These are phyloP conservation scores for Crotalus horridus DNA, from an alignment of 2,113 vertebrate species.

Conservation along the genomic window DNA sequence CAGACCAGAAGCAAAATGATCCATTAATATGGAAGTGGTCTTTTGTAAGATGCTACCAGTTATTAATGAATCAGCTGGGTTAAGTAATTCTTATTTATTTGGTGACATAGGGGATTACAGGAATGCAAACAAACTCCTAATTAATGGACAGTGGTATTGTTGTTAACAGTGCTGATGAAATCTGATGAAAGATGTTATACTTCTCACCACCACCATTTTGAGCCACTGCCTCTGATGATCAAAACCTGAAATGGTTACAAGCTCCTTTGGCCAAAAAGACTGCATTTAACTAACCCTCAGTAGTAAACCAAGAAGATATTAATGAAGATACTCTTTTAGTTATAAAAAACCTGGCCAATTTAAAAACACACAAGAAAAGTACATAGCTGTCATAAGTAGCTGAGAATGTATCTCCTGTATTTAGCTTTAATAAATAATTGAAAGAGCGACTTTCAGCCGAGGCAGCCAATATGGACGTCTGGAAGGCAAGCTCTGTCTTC, in stretches of 20 bases:
- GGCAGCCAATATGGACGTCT: no score
- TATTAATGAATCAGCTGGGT: neutral
- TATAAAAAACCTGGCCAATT: neutral
- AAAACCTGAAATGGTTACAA: neutral
- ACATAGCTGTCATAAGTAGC: neutral
- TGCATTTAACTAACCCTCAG: neutral
- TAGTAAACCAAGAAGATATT: no score
- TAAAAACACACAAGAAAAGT: neutral
- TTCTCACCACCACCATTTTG: neutral
- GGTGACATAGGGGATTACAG: neutral
- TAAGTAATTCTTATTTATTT: neutral
- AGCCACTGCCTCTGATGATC: neutral
- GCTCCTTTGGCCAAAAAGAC: neutral
- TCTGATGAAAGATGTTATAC: neutral
- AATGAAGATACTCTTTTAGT: neutral
- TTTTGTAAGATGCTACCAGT: neutral
- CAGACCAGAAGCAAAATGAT: neutral
- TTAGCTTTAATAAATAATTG: neutral
- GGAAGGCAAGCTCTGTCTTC: no score
- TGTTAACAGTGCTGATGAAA: neutral
- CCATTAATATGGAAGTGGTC: accelerated
- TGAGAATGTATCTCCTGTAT: neutral
- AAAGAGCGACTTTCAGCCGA: no score
- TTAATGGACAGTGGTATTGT: neutral
- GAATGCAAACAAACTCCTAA: neutral